These are phyloP conservation scores for Osmoderma eremita DNA, from an alignment of 2,888 invertebrate species.

Conservation along the genomic window DNA sequence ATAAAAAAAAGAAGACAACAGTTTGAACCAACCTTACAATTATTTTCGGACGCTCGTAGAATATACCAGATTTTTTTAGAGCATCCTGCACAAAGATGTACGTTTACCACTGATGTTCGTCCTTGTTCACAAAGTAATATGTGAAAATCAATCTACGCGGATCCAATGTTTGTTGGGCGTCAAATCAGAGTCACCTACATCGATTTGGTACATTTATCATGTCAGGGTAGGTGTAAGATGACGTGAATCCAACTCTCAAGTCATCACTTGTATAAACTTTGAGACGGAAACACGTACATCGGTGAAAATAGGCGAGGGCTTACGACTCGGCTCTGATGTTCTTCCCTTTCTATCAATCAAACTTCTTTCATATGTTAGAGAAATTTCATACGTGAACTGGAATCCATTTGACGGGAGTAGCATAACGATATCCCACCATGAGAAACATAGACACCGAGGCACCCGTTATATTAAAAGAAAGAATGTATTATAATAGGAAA, in stretches of 20 bases:
- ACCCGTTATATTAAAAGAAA: constrained; percentile 19
- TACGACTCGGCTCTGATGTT: constrained; percentile 50
- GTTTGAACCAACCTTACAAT: no score
- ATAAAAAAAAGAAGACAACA: no score
- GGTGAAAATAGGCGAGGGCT: constrained; percentile 42
- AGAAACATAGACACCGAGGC: neutral
- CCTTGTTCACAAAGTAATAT: no score
- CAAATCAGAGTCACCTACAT: constrained; percentile 61
- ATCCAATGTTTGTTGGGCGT: constrained; percentile 56
- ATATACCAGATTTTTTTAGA: no score
- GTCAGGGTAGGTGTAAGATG: constrained; percentile 38
- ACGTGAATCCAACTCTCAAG: constrained; percentile 24
- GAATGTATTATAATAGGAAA: neutral
- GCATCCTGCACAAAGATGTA: no score
- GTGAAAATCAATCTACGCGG: no score
- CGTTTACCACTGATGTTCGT: no score
- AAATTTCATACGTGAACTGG: constrained; percentile 44
- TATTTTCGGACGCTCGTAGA: no score
- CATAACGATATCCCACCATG: constrained; percentile 17
- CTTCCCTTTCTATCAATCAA: constrained; percentile 50
- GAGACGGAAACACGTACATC: constrained; percentile 17
- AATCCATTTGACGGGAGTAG: constrained; percentile 31
- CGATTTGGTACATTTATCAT: constrained; percentile 60
- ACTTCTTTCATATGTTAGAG: constrained; percentile 44
- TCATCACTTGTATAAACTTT: constrained; percentile 21